Percentiles rank a stretch among this genome's conserved stretches.
phyloP scores from a whole-genome alignment of 2,113 vertebrate species.

The Elanus axillaris region DNA sequence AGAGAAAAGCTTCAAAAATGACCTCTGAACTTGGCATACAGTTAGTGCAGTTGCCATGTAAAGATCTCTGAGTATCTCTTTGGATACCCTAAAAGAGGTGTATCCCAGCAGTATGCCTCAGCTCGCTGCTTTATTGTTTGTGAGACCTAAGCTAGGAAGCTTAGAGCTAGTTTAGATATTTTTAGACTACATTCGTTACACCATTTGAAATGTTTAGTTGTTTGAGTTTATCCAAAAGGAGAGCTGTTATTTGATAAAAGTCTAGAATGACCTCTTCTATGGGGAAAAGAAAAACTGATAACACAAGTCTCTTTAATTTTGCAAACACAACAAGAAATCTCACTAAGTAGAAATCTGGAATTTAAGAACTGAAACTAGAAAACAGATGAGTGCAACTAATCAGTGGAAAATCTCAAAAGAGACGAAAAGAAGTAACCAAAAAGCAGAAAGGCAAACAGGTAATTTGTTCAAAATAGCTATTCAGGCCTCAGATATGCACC shows the following conservation, averaged over 20 bases:
- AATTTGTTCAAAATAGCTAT: background rate
- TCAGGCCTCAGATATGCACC: background rate
- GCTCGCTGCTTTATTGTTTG: background rate
- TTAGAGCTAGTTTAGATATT: background rate
- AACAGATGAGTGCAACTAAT: background rate
- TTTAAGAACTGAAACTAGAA: background rate
- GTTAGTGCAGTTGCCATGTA: background rate
- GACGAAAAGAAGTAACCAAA: background rate
- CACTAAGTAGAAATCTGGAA: background rate
- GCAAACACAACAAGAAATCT: background rate
- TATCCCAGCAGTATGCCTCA: background rate
- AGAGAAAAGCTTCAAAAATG: background rate
- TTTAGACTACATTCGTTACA: background rate
- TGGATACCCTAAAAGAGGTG: background rate
- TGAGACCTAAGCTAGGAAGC: background rate
- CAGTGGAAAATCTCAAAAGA: background rate
- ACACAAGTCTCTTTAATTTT: background rate
- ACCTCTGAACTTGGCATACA: background rate
- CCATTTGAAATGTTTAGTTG: background rate
- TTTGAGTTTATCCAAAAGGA: background rate
- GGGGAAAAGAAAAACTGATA: background rate
- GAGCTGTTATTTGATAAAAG: background rate
- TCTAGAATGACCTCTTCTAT: background rate
- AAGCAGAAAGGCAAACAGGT: background rate
- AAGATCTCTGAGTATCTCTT: background rate